phyloP scores from a whole-genome alignment of 2,797 vertebrate species.

The Falco berigora region DNA sequence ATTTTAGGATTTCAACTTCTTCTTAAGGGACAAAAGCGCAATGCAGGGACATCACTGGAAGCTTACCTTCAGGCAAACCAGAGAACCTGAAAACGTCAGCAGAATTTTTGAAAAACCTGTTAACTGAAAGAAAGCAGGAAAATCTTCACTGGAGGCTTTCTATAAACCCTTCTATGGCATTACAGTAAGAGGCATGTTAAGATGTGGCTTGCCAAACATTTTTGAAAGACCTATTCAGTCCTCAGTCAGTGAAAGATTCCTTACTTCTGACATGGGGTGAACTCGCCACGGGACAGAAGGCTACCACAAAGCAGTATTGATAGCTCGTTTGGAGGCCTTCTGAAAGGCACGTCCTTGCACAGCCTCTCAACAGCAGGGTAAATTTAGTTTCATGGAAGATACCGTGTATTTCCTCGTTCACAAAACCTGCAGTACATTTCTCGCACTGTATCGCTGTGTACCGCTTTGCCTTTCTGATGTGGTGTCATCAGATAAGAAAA shows the following conservation, averaged over 20 bases:
- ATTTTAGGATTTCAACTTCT: not conserved
- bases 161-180: not conserved
- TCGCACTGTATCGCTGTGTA: not conserved
- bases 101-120: not conserved
- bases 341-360: rapidly evolving
- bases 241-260: not conserved
- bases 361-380: not conserved
- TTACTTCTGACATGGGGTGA: not conserved
- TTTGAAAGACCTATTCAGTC: constrained; percentile 11
- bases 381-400: not conserved
- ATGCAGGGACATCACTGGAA: not conserved
- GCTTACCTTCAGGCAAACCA: not conserved
- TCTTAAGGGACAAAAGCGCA: not conserved
- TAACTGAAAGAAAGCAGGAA: not conserved
- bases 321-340: not conserved
- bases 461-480: not conserved
- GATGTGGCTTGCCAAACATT: not conserved
- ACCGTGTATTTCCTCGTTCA: rapidly evolving
- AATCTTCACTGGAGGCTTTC: not conserved
- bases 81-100: not conserved
- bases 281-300: not conserved
- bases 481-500: not conserved
- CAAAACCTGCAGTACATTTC: not conserved
- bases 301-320: not conserved
- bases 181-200: not conserved